phyloP scores from a whole-genome alignment of 2,797 vertebrate genomes.

The Florisuga fusca region DNA sequence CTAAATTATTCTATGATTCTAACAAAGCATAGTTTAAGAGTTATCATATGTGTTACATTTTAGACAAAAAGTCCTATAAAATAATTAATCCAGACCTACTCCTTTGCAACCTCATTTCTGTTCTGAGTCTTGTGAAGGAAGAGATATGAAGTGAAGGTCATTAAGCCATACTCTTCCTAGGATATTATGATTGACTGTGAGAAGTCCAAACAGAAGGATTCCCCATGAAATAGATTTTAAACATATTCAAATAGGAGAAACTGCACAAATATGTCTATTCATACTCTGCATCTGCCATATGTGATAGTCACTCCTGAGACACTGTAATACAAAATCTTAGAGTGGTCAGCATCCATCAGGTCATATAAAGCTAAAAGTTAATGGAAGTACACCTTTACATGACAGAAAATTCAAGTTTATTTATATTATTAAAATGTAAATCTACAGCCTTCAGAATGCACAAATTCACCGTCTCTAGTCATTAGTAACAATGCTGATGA shows the following conservation, averaged over 20 bases:
- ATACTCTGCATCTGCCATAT: neutral
- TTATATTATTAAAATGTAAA: neutral
- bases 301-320: neutral
- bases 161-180: neutral
- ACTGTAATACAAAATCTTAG: neutral
- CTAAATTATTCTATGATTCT: neutral
- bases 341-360: neutral
- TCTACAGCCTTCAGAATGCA: neutral
- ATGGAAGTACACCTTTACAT: neutral
- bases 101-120: neutral
- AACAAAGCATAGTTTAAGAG: neutral
- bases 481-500: neutral
- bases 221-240: neutral
- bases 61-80: neutral
- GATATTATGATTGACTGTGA: neutral
- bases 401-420: neutral
- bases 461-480: neutral
- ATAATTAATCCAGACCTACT: neutral
- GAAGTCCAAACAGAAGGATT: neutral
- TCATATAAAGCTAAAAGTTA: neutral
- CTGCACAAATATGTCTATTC: neutral
- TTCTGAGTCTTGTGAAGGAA: neutral
- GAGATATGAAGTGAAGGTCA: neutral
- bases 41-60: neutral
- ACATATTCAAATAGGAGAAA: neutral